Percentiles rank a stretch among this genome's conserved stretches.
These are phyloP conservation scores for Drosophila melanica DNA, from an alignment of 1,140 invertebrate species.

Conservation along the genomic window DNA sequence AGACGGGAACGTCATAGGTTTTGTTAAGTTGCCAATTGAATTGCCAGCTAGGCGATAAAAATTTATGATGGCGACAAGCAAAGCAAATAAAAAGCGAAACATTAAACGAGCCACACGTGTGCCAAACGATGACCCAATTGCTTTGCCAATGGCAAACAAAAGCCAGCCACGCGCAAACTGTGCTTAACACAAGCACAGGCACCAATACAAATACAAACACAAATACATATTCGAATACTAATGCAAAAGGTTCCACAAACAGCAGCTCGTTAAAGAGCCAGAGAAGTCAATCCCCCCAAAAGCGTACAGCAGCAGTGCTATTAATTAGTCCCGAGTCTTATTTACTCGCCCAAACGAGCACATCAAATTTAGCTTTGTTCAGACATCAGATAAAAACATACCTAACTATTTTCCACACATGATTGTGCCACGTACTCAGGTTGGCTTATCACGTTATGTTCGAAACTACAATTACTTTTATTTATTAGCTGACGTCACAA, in stretches of 20 bases:
- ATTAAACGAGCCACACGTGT: conserved; percentile 77
- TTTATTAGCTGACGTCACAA: neutral
- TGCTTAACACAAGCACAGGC: conserved; percentile 3
- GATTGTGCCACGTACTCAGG: conserved; percentile 17
- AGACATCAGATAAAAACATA: conserved; percentile 18
- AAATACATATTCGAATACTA: conserved; percentile 2
- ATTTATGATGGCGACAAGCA: conserved; percentile 60
- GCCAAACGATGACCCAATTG: conserved; percentile 68
- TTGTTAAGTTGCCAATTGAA: conserved; percentile 44
- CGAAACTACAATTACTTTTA: conserved; percentile 3
- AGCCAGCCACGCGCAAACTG: conserved; percentile 37
- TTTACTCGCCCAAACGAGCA: conserved; percentile 18
- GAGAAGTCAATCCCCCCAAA: conserved; percentile 2
- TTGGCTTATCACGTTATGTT: conserved; percentile 20
- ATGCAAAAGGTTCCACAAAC: conserved; percentile 19
- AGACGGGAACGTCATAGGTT: conserved; percentile 26
- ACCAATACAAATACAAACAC: conserved; percentile 4
- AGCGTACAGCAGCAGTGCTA: conserved; percentile 10
- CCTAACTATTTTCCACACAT: conserved; percentile 8
- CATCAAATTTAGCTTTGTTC: conserved; percentile 8
- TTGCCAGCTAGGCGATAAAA: conserved; percentile 63
- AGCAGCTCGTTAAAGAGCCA: conserved; percentile 31
- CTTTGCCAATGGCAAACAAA: conserved; percentile 48
- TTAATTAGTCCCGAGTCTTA: conserved; percentile 37
- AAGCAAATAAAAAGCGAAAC: conserved; percentile 58